Conservation (phyloP, 1,140 invertebrate species). For the Dinoponera quadriceps region DNA sequence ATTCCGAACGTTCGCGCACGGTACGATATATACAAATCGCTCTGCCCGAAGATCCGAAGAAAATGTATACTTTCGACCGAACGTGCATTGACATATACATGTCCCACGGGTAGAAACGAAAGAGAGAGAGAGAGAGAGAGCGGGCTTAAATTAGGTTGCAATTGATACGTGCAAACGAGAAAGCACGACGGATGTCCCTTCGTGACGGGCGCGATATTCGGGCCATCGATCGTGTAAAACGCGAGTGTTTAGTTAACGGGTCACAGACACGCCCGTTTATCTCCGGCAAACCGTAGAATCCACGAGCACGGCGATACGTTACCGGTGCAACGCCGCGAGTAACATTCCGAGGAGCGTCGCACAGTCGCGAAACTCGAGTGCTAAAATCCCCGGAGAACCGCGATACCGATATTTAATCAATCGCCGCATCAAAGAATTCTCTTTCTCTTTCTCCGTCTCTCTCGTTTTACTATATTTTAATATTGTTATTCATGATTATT, state of each 20-base stretch:
- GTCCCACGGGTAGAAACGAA: not conserved
- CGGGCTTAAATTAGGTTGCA: constrained; percentile 21
- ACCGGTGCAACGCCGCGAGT: not conserved
- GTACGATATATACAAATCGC: constrained; percentile 2
- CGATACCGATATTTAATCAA: no score
- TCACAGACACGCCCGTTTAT: constrained; percentile 16
- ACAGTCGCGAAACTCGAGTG: not conserved
- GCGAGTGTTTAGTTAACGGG: constrained; percentile 35
- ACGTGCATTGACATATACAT: no score
- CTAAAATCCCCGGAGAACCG: no score
- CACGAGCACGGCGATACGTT: not conserved
- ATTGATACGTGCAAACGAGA: constrained; percentile 28
- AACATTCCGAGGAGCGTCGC: not conserved
- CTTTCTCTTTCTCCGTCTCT: not conserved
- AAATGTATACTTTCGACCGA: not conserved
- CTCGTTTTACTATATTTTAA: no score
- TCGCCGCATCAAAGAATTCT: no score
- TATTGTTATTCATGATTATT: no score
- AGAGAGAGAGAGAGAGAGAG: not conserved
- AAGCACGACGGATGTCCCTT: not conserved
- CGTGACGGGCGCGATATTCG: constrained; percentile 27
- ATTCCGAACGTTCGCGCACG: not conserved
- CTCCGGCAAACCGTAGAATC: not conserved
- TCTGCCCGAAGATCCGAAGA: not conserved
- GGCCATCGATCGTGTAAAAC: constrained; percentile 45